Percentiles rank a stretch among this genome's conserved stretches.
These are phyloP conservation scores for Gymnarchus niloticus DNA, from an alignment of 2,113 vertebrate species.

Conservation along the genomic window DNA sequence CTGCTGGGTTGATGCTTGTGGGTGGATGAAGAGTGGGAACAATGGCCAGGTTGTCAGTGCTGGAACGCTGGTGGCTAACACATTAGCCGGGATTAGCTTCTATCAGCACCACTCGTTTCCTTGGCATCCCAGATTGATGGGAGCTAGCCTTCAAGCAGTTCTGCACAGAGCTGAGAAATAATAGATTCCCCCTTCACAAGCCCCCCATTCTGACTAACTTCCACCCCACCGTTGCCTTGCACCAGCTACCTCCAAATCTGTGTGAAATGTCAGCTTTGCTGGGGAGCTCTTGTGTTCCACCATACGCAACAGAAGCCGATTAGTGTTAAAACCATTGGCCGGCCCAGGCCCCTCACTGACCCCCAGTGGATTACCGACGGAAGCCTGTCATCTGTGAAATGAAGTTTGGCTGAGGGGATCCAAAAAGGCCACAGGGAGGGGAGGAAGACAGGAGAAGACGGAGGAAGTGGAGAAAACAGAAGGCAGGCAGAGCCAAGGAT, in stretches of 20 bases:
- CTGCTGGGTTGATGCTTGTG: too few species aligned
- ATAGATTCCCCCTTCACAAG: slow-evolving; percentile 42
- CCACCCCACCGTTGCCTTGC: not conserved
- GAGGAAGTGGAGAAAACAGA: slow-evolving; percentile 18
- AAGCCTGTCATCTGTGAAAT: slow-evolving; percentile 67
- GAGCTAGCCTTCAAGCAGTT: slow-evolving; percentile 46
- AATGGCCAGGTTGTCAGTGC: not conserved
- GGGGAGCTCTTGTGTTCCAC: slow-evolving; percentile 43
- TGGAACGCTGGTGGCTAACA: not conserved
- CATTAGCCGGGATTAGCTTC: not conserved
- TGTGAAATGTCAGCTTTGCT: slow-evolving; percentile 44
- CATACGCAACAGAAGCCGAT: slow-evolving; percentile 63
- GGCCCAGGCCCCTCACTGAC: slow-evolving; percentile 30
- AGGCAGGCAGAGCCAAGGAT: slow-evolving; percentile 11
- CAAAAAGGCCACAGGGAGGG: slow-evolving; percentile 42
- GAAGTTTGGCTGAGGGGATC: slow-evolving; percentile 43
- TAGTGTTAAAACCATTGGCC: slow-evolving; percentile 63
- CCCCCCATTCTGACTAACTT: slow-evolving; percentile 32
- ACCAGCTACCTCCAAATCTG: slow-evolving; percentile 16
- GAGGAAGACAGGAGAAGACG: slow-evolving; percentile 34
- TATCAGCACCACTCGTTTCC: not conserved
- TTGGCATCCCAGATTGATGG: slow-evolving; percentile 39
- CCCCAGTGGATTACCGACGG: slow-evolving; percentile 54
- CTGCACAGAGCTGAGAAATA: slow-evolving; percentile 44
- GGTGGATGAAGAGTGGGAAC: not conserved